Conservation (phyloP, 2,888 invertebrate species). For the Acanthosepion lycidas region DNA sequence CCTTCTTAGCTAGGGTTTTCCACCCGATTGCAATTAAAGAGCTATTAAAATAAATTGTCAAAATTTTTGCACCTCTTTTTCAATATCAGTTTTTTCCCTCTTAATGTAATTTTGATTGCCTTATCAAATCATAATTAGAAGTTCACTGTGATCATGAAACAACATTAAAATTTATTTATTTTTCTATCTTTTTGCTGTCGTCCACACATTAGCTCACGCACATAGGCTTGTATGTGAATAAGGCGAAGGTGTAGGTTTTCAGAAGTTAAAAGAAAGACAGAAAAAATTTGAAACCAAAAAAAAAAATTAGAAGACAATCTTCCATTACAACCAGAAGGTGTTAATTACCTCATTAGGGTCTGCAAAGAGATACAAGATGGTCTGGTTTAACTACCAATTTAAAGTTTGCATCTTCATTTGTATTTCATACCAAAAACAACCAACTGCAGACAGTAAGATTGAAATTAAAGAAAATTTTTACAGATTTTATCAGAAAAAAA, state of each 20-base stretch:
- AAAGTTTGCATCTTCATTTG: neutral
- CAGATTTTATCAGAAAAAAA: neutral
- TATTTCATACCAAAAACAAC: neutral
- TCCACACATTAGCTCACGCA: neutral
- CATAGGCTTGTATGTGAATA: neutral
- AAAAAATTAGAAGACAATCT: too few species aligned
- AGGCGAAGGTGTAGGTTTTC: neutral
- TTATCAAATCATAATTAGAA: conserved; percentile 33
- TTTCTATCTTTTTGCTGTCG: neutral
- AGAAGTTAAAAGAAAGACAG: neutral
- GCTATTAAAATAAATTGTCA: neutral
- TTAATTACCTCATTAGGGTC: neutral
- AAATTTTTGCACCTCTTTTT: neutral
- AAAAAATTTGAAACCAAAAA: neutral
- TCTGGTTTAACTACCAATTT: neutral
- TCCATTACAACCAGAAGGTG: neutral
- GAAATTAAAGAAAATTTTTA: neutral
- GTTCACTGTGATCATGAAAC: neutral
- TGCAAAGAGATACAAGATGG: neutral
- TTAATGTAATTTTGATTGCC: neutral
- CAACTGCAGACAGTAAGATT: neutral
- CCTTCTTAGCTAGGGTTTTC: neutral
- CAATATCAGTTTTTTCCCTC: neutral
- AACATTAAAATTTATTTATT: neutral
- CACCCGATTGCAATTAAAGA: neutral